Conservation (phyloP, 2,797 vertebrate species). For the Neosalanx taihuensis region DNA sequence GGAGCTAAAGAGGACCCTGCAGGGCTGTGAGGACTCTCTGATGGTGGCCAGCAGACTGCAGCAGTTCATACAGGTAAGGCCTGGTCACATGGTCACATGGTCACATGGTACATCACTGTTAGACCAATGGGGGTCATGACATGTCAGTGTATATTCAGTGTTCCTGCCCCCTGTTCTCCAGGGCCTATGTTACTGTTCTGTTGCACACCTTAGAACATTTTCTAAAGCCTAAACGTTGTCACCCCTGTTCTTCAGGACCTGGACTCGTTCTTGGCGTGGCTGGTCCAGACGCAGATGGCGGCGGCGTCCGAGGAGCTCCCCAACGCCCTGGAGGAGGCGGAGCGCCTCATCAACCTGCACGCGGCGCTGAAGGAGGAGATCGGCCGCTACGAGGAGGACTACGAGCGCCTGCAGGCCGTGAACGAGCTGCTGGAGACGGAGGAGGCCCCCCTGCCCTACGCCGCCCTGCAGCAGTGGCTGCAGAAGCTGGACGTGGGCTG, state of each 20-base stretch:
- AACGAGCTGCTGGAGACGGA: constrained; percentile 86
- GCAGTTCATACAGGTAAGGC: constrained; percentile 79
- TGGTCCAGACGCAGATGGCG: constrained; percentile 86
- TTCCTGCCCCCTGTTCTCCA: constrained; percentile 54
- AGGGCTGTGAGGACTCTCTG: constrained; percentile 88
- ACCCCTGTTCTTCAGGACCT: constrained; percentile 74
- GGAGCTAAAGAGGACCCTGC: constrained; percentile 78
- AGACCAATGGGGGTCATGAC: background rate
- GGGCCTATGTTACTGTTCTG: constrained; percentile 63
- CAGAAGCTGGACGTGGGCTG: constrained; percentile 92
- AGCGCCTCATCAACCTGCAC: constrained; percentile 82
- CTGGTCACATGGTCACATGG: background rate
- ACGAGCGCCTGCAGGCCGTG: constrained; percentile 86
- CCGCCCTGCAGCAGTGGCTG: constrained; percentile 90
- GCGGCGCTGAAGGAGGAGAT: constrained; percentile 92
- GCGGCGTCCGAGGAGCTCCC: constrained; percentile 82
- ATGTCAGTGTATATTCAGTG: background rate
- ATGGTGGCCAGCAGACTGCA: constrained; percentile 84
- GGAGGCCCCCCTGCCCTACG: constrained; percentile 80
- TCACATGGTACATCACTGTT: background rate
- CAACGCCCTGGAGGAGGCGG: constrained; percentile 78
- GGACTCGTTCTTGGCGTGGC: constrained; percentile 89
- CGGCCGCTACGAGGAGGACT: constrained; percentile 87
- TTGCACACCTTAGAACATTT: background rate
- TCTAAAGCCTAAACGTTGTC: background rate